phyloP scores from a whole-genome alignment of 2,113 vertebrate species.

The Chrysochloris asiatica region DNA sequence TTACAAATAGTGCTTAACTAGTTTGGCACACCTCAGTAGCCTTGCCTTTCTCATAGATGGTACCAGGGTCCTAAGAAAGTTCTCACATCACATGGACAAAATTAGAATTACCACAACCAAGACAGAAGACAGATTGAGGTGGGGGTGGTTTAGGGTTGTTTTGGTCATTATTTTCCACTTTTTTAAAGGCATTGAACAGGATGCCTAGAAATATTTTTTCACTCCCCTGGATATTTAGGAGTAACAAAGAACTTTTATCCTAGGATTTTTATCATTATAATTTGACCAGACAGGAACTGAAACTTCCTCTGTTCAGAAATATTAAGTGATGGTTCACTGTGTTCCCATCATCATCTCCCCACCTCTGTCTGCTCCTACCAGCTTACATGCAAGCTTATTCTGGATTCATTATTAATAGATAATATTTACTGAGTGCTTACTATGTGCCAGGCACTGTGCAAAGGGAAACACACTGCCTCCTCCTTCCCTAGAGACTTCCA shows the following conservation, averaged over 20 bases:
- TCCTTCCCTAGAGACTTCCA: neutral
- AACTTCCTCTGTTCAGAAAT: neutral
- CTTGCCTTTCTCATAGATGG: neutral
- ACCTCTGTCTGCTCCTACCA: neutral
- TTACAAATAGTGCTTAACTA: neutral
- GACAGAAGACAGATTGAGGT: neutral
- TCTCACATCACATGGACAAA: neutral
- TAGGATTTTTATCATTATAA: neutral
- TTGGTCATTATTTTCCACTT: neutral
- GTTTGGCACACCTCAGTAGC: neutral
- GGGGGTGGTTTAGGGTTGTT: neutral
- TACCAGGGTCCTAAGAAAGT: neutral
- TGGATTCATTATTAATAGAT: slow-evolving; percentile 50
- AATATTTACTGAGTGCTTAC: slow-evolving; percentile 78
- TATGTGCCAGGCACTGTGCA: slow-evolving; percentile 63
- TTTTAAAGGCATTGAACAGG: neutral
- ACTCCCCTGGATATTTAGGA: slow-evolving; percentile 12
- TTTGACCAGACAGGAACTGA: slow-evolving; percentile 9
- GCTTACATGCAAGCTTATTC: neutral
- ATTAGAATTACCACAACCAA: neutral
- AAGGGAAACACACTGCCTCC: neutral
- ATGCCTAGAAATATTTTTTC: neutral
- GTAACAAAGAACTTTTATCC: neutral
- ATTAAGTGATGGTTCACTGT: neutral
- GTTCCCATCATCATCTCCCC: neutral